Conservation (phyloP, 2,797 vertebrate species). For the Sylvilagus floridanus region DNA sequence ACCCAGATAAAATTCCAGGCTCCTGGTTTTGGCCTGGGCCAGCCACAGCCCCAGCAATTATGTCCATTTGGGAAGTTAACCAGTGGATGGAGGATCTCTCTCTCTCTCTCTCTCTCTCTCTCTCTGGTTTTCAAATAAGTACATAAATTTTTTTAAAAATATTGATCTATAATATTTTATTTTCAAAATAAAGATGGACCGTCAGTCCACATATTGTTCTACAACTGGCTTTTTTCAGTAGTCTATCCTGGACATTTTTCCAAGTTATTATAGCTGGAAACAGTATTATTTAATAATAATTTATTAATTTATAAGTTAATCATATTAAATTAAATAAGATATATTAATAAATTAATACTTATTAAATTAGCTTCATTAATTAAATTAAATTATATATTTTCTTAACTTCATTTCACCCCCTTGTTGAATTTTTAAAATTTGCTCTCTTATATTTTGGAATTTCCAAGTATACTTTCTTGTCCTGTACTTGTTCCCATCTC, state of each 20-base stretch:
- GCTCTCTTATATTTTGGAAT: neutral
- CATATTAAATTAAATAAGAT: no score
- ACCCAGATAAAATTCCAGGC: no score
- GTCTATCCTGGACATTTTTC: neutral
- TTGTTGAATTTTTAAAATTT: neutral
- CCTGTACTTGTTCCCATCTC: neutral
- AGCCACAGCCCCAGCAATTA: no score
- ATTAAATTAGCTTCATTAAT: no score
- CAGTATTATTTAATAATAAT: neutral
- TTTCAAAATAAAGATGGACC: neutral
- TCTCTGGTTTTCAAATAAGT: no score
- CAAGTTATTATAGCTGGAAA: neutral
- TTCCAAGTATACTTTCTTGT: neutral
- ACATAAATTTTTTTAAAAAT: no score
- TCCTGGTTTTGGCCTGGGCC: no score
- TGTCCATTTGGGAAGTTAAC: no score
- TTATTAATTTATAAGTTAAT: no score
- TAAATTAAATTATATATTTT: neutral
- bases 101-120: no score
- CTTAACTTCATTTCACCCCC: neutral
- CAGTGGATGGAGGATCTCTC: no score
- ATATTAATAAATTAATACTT: no score
- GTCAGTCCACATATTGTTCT: neutral
- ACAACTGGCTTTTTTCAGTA: neutral
- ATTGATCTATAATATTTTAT: neutral